Percentiles rank a stretch among this genome's conserved stretches.
These are phyloP conservation scores for Podarcis raffonei DNA, from an alignment of 2,113 vertebrate genomes.

Conservation along the genomic window DNA sequence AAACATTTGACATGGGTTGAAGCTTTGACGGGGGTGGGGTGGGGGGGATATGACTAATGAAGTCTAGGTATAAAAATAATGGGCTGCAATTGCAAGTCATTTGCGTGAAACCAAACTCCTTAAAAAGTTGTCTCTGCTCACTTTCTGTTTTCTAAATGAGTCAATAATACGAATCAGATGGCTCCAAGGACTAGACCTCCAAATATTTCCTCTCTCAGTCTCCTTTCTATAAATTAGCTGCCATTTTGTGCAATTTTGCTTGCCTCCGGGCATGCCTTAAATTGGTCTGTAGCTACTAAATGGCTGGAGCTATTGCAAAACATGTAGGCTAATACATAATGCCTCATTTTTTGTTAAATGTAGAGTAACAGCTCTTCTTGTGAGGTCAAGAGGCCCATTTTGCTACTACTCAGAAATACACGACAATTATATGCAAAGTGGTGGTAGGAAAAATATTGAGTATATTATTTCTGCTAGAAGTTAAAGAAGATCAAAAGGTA, in stretches of 20 bases:
- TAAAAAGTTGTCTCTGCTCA: conserved; percentile 87
- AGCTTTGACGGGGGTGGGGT: conserved; percentile 82
- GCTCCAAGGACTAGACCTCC: conserved; percentile 78
- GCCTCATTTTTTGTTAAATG: conserved; percentile 77
- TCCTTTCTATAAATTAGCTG: conserved; percentile 82
- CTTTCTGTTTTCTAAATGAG: conserved; percentile 86
- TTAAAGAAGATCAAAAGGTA: conserved; percentile 35
- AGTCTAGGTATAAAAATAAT: conserved; percentile 95
- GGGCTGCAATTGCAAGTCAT: conserved; percentile 86
- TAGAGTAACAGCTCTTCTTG: conserved; percentile 82
- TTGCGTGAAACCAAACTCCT: conserved; percentile 82
- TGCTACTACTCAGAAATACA: conserved; percentile 72
- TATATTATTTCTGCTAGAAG: conserved; percentile 39
- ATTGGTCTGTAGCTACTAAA: conserved; percentile 84
- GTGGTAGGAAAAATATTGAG: background rate
- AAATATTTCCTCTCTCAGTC: conserved; percentile 80
- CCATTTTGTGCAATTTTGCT: conserved; percentile 84
- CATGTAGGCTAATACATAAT: conserved; percentile 84
- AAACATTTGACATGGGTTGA: conserved; percentile 89
- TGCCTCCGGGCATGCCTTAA: conserved; percentile 82
- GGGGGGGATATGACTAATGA: conserved; percentile 94
- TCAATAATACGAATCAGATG: conserved; percentile 88
- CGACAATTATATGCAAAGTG: conserved; percentile 74
- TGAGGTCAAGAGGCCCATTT: conserved; percentile 79
- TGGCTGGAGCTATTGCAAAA: conserved; percentile 79